Evolutionary conservation across 2,888 invertebrate species (phyloP).

Genomic region (Rotaria socialis): DNA sequence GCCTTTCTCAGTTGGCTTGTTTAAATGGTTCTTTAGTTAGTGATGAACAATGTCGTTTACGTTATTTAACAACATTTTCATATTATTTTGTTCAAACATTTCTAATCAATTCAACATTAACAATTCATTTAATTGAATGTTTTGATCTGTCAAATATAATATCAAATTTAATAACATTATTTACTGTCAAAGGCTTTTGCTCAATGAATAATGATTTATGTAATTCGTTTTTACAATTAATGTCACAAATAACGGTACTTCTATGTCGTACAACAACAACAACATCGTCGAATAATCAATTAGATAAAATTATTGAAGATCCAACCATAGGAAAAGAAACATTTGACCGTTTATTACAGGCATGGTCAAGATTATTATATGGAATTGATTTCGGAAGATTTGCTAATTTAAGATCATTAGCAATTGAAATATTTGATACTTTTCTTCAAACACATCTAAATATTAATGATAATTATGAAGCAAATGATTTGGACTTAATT

Average conservation of each 20-base stretch:
- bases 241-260: slow-evolving; percentile 3
- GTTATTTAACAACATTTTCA: slow-evolving; percentile 23
- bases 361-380: slow-evolving; percentile 27
- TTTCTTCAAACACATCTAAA: slow-evolving; percentile 2
- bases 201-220: slow-evolving; percentile 19
- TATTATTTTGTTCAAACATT: slow-evolving; percentile 3
- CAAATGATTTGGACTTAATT: not conserved
- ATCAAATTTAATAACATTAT: slow-evolving; percentile 9
- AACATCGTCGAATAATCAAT: not conserved
- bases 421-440: slow-evolving; percentile 9
- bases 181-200: slow-evolving; percentile 6
- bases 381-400: slow-evolving; percentile 27
- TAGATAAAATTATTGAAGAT: not conserved
- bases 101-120: not conserved
- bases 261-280: not conserved
- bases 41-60: slow-evolving; percentile 24
- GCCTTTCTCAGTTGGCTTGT: slow-evolving; percentile 15
- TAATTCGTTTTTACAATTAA: slow-evolving; percentile 14
- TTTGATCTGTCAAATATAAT: not conserved
- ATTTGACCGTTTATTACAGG: slow-evolving; percentile 23
- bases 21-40: not conserved
- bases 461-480: not conserved
- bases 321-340: not conserved
- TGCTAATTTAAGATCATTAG: slow-evolving; percentile 6
- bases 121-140: not conserved